Evolutionary conservation across 2,888 invertebrate genomes (phyloP).

Genomic region (Dicyrtoma fusca): DNA sequence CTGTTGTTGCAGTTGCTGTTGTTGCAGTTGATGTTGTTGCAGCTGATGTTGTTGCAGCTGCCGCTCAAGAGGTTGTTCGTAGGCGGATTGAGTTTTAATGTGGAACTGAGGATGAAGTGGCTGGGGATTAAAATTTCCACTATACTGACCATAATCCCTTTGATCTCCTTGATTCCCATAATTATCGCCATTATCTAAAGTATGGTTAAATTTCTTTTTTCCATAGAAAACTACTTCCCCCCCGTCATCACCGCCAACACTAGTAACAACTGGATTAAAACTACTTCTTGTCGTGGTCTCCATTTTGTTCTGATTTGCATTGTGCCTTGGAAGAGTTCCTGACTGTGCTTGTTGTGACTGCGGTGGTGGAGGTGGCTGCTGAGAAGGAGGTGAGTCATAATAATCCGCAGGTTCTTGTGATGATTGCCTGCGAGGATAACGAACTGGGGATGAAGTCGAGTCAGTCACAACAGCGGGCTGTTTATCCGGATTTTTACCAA

Average conservation of each 20-base stretch:
- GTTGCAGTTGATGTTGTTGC: too few relatives aligned
- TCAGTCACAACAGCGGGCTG: constrained; percentile 63
- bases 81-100: constrained; percentile 28
- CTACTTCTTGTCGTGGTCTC: constrained; percentile 24
- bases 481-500: constrained; percentile 79
- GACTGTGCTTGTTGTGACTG: constrained; percentile 13
- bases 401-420: constrained; percentile 53
- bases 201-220: constrained; percentile 50
- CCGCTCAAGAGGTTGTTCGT: constrained; percentile 15
- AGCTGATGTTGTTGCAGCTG: constrained; percentile 25
- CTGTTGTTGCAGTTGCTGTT: constrained; percentile 22
- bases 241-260: constrained; percentile 19
- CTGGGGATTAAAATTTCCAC: constrained; percentile 34
- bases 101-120: constrained; percentile 39
- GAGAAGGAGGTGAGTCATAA: constrained; percentile 38
- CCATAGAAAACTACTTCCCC: constrained; percentile 51
- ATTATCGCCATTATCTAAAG: constrained; percentile 41
- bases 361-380: constrained; percentile 13
- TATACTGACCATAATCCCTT: constrained; percentile 30
- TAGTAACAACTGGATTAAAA: constrained; percentile 12
- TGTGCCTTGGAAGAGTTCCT: constrained; percentile 14
- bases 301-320: constrained; percentile 19
- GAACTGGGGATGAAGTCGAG: constrained; percentile 48
- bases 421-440: constrained; percentile 49
- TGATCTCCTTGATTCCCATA: constrained; percentile 38